Evolutionary conservation across 2,888 invertebrate species (phyloP), one percentile per base, ranked within the genome.

Genomic region (Apotomis capreana): DNA sequence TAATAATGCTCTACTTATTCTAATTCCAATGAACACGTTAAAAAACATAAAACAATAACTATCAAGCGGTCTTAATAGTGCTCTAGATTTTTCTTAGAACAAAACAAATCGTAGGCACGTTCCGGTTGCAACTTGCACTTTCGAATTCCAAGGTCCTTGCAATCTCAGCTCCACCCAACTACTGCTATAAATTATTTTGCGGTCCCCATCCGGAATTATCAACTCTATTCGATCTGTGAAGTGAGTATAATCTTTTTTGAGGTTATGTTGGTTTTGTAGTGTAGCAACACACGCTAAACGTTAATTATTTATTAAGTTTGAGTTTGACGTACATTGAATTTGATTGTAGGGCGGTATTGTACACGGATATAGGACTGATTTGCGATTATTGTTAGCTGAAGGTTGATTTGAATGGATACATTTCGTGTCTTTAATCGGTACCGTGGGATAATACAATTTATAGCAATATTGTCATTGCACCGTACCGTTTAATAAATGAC

Each of bases 51-150:
- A 59, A 59, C 60, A 10, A 6, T 49, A 10, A 46, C n/a, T 26
- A 49, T 26, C n/a, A 12, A 44, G 5, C 44, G 12, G 37, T 10
- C 55, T 51, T 58, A 70, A 74, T 73, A 59, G 70, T 75, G 68
- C 75, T 79, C 78, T 80, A 77, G 76, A 83, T 80, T 81, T 82
- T 84, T 85, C 86, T 80, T 79, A 80, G 83, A 83, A 84, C 76
- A 73, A 75, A 73, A 71, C 74, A 54, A 75, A 58, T 65, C 67
- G 71, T 74, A 69, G 62, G 65, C 79, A 78, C 84, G 88, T 89
- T 89, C 91, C 88, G 89, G 87, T 84, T 85, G 80, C 81, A 81
- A 83, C 80, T 78, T 78, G 80, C 80, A 89, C 90, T 90, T 90
- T 90, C 90, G 85, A 89, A 85, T 83, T 76, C 79, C 91, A 90